Conservation (phyloP, 1,140 invertebrate genomes). For the Copidosoma floridanum region DNA sequence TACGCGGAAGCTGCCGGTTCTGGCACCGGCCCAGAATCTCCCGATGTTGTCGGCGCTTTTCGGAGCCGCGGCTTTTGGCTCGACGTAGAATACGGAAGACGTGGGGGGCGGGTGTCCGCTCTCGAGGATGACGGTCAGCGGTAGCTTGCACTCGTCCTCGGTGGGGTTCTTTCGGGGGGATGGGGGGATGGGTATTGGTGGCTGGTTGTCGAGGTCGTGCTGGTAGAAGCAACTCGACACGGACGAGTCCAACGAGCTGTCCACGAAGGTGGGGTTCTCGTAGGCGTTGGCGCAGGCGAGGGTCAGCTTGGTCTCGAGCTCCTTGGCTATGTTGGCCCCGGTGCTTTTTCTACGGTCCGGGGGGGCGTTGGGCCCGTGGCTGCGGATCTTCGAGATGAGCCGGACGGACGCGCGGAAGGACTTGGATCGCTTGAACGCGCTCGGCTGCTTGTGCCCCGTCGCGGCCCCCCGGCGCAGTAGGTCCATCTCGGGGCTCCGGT, state of each 20-base stretch:
- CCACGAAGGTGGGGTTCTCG: slow-evolving; percentile 52
- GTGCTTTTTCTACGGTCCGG: neutral
- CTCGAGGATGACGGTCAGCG: slow-evolving; percentile 8
- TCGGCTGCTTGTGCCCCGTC: slow-evolving; percentile 61
- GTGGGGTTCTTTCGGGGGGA: neutral
- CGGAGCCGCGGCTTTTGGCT: no score
- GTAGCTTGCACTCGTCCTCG: neutral
- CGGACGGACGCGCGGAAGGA: slow-evolving; percentile 72
- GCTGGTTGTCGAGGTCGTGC: neutral
- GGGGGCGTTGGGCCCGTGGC: no score
- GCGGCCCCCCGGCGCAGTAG: slow-evolving; percentile 25
- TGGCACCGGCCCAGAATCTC: no score
- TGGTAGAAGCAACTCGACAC: slow-evolving; percentile 42
- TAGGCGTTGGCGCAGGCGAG: slow-evolving; percentile 37
- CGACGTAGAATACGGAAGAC: no score
- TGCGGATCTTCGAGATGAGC: slow-evolving; percentile 57
- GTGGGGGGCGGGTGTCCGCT: no score
- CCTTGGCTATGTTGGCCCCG: neutral
- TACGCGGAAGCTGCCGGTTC: no score
- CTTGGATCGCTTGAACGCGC: slow-evolving; percentile 31
- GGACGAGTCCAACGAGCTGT: slow-evolving; percentile 49
- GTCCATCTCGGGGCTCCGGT: slow-evolving; percentile 48
- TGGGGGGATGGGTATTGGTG: neutral
- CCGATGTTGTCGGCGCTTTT: no score
- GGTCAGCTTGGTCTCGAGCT: neutral